Base-by-base conservation (phyloP, 2,113 vertebrate genomes). In the Aix galericulata region DNA sequence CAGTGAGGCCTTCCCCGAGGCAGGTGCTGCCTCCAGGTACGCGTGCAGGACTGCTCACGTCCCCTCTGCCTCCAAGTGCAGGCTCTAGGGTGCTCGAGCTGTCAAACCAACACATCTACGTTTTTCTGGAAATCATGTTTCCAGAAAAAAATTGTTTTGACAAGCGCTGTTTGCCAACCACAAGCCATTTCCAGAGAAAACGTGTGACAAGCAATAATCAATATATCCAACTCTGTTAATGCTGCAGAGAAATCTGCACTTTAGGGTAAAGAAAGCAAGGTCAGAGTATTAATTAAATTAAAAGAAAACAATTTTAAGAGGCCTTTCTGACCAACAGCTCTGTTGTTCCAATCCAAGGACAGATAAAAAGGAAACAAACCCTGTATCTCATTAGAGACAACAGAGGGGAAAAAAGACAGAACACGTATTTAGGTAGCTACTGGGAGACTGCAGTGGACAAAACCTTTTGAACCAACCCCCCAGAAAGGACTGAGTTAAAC, bases 1-100 rank as follows among this genome's bases (percentile, higher is more conserved):
- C 40, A 40, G 40, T 13, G 12, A 40, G 40, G 40, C 40, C 40
- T 40, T 50, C 50, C 50, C 50, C 7, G 7, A 50, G 50, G 50
- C n/a, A 23, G n/a, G 13, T n/a, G 58, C 58, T 60, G 58, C 13
- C 12, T 21, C 58, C 21, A 20, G 20, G 34, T 22, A 38, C 40
- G 3, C 0, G 0, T 9, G 23, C 0, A 2, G 32, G 17, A 26
- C 42, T 14, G 11, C 60, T 75, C 36, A 29, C 10, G 31, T 46
- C 67, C 23, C 22, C 31, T 23, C 62, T 48, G 20, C n/a, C 56
- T 64, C 3, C 0, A 50, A 42, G 22, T 23, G 21, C 34, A 31
- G 38, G 66, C 55, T 59, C 55, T 11, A 4, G 38, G 13, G 59
- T 1, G 2, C 74, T 29, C 8, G 21, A 83, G 52, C 38, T 56